A percentile compares a stretch with the other conserved stretches of the same genome.
Evolutionary conservation across 2,888 invertebrate genomes (phyloP).

Genomic region (Stenodema calcarata): DNA sequence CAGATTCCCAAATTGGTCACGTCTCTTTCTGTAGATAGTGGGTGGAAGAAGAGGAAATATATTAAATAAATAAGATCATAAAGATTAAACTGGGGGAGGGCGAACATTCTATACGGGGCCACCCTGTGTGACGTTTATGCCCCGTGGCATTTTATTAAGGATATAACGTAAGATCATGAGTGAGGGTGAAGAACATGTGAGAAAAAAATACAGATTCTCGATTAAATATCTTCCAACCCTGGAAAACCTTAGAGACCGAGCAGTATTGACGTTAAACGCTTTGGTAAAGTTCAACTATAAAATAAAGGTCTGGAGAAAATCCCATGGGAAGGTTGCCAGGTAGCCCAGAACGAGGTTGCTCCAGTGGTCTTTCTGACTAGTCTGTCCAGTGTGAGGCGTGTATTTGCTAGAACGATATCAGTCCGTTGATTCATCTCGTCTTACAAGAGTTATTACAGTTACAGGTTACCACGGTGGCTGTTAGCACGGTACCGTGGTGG

Average conservation of each 20-base stretch:
- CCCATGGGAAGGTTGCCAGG: conserved; percentile 29
- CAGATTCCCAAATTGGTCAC: conserved; percentile 40
- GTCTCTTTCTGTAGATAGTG: neutral
- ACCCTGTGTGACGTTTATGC: conserved; percentile 41
- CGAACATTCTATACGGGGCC: neutral
- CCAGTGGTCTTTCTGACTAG: no score
- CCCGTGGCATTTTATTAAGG: conserved; percentile 48
- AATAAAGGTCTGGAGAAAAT: neutral
- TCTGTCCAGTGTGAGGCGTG: no score
- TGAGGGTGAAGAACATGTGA: neutral
- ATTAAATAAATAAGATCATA: conserved; percentile 49
- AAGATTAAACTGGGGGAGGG: conserved; percentile 11
- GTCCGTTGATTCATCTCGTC: no score
- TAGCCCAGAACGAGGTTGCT: neutral
- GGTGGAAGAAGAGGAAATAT: conserved; percentile 6
- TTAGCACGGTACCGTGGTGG: no score
- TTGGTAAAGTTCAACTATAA: conserved; percentile 19
- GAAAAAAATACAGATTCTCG: neutral
- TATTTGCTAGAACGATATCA: no score
- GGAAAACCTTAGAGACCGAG: neutral
- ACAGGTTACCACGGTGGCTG: no score
- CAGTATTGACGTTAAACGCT: neutral
- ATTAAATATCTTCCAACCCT: neutral
- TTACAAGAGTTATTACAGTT: no score
- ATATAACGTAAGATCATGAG: conserved; percentile 20